phyloP scores from a whole-genome alignment of 2,888 invertebrate genomes.

The Amphipoea lucens region DNA sequence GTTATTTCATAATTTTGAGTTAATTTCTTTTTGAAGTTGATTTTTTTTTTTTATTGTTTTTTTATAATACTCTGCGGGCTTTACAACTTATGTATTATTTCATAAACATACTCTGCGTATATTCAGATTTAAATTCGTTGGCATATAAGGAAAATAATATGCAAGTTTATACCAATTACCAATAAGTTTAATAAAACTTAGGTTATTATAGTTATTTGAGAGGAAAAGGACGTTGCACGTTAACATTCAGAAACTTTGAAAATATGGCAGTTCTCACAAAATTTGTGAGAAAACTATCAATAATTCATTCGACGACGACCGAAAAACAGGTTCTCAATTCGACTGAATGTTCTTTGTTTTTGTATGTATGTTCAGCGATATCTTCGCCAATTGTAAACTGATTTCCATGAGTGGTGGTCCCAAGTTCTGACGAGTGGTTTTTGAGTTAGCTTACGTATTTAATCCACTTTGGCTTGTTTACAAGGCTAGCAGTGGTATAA shows the following conservation, averaged over 20 bases:
- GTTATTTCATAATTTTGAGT: too few species aligned
- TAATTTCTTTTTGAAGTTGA: too few species aligned
- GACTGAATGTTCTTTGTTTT: background rate
- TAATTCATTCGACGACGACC: background rate
- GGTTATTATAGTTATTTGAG: background rate
- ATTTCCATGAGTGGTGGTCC: background rate
- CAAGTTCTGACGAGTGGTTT: background rate
- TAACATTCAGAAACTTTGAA: background rate
- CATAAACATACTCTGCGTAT: background rate
- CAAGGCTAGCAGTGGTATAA: background rate
- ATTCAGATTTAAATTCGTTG: background rate
- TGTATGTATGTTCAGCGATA: background rate
- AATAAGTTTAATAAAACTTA: background rate
- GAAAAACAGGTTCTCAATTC: background rate
- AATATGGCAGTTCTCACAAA: background rate
- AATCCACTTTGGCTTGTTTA: background rate
- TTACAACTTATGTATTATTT: background rate
- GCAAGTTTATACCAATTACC: background rate
- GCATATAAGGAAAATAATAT: background rate
- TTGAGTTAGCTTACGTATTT: background rate
- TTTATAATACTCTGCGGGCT: background rate
- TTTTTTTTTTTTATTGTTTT: too few species aligned
- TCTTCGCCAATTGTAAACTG: background rate
- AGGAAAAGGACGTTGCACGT: background rate
- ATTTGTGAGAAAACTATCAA: background rate